Percentiles rank a stretch among this genome's conserved stretches.
Evolutionary conservation across 2,797 vertebrate species (phyloP).

Genomic region (Eleutherodactylus coqui): DNA sequence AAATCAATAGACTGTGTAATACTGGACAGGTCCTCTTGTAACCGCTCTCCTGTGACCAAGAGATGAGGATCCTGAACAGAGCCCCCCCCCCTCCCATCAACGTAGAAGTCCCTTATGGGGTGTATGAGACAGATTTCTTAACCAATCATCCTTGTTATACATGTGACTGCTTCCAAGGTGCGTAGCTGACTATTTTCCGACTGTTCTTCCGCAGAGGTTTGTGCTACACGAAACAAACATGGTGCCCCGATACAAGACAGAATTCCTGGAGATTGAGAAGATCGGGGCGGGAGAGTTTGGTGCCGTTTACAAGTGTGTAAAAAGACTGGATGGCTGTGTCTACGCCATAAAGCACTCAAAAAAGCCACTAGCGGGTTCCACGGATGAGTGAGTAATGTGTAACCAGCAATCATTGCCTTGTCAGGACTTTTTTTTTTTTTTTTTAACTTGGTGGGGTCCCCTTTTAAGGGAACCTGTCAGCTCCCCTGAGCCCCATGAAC

Average conservation of each 20-base stretch:
- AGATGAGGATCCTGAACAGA: no score
- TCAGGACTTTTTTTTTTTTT: background rate
- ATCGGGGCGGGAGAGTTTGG: slow-evolving; percentile 95
- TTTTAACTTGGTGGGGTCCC: background rate
- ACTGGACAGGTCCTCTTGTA: background rate
- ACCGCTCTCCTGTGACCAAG: background rate
- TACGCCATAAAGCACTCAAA: slow-evolving; percentile 95
- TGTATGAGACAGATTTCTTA: no score
- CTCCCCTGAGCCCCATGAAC: no score
- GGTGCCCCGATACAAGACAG: slow-evolving; percentile 93
- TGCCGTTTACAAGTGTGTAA: slow-evolving; percentile 93
- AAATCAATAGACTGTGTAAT: background rate
- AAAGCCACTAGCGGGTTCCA: slow-evolving; percentile 85
- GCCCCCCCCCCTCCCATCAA: no score
- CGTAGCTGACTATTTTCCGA: background rate
- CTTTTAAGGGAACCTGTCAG: no score
- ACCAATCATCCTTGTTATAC: background rate
- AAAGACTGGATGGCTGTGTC: slow-evolving; percentile 94
- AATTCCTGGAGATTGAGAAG: slow-evolving; percentile 92
- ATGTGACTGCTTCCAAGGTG: background rate
- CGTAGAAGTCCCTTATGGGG: no score
- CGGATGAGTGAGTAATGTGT: slow-evolving; percentile 88
- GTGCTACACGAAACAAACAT: slow-evolving; percentile 84
- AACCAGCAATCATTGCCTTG: background rate
- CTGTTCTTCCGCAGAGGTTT: slow-evolving; percentile 76